These are phyloP conservation scores for Trichoplusia ni DNA, from an alignment of 1,140 invertebrate genomes.

Conservation along the genomic window DNA sequence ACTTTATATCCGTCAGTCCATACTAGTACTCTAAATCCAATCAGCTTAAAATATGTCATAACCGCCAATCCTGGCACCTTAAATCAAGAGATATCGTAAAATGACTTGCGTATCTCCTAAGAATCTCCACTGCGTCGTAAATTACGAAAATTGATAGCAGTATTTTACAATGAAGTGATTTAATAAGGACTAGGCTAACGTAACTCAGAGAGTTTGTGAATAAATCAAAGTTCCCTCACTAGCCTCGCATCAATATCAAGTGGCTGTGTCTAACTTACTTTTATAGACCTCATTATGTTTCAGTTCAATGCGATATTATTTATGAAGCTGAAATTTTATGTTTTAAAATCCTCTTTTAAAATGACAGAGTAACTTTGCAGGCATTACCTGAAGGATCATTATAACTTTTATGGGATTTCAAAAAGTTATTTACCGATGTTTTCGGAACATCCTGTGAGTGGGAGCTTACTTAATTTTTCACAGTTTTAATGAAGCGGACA, in stretches of 20 bases:
- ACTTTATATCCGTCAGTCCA: too few relatives aligned
- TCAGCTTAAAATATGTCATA: neutral
- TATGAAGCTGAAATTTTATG: slow-evolving; percentile 11
- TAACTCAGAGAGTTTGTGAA: slow-evolving; percentile 15
- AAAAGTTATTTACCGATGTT: slow-evolving; percentile 1
- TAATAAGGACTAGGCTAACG: slow-evolving; percentile 19
- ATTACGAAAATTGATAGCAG: slow-evolving; percentile 11
- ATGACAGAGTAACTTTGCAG: slow-evolving; percentile 6
- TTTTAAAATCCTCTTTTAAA: slow-evolving; percentile 4
- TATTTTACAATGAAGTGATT: slow-evolving; percentile 25
- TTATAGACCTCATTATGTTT: slow-evolving; percentile 15
- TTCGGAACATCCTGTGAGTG: neutral
- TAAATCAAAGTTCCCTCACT: slow-evolving; percentile 18
- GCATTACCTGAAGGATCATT: slow-evolving; percentile 8
- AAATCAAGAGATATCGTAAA: neutral
- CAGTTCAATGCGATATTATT: slow-evolving; percentile 3
- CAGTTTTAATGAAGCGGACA: neutral
- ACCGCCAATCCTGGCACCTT: neutral
- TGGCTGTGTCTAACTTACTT: slow-evolving; percentile 8
- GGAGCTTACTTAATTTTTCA: neutral
- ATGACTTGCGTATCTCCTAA: neutral
- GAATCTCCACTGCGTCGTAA: slow-evolving; percentile 8
- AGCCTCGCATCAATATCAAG: slow-evolving; percentile 17
- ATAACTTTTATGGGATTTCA: slow-evolving; percentile 15
- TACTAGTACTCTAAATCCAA: too few relatives aligned